These are phyloP conservation scores for Hycleus cichorii DNA, from an alignment of 1,140 invertebrate genomes.

Conservation along the genomic window DNA sequence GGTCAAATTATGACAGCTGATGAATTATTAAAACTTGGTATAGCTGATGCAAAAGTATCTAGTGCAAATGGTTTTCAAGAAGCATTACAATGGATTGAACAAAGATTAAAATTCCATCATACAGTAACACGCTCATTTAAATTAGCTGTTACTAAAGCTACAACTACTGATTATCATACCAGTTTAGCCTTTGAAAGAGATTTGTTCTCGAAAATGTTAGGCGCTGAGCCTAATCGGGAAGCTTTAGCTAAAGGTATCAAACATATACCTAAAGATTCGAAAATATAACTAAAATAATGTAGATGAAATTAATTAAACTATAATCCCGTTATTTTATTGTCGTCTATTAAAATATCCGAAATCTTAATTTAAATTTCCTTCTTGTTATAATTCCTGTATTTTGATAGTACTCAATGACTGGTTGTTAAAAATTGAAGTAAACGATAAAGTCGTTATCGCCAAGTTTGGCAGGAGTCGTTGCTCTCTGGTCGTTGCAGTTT, in stretches of 20 bases:
- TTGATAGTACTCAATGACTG: too few relatives aligned
- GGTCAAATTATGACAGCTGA: constrained; percentile 3
- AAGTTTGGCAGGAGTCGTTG: too few relatives aligned
- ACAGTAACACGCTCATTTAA: constrained; percentile 3
- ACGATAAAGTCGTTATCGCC: too few relatives aligned
- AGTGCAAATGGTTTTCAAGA: neutral
- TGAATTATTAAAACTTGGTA: neutral
- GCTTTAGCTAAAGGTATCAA: constrained; percentile 8
- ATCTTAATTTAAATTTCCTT: too few relatives aligned
- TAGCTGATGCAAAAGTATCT: constrained; percentile 1
- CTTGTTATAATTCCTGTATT: too few relatives aligned
- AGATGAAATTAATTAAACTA: too few relatives aligned
- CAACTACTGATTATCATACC: neutral
- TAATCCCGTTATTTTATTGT: too few relatives aligned
- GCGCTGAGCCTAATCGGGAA: constrained; percentile 4
- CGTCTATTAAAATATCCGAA: too few relatives aligned
- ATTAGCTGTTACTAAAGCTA: neutral
- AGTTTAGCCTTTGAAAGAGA: neutral
- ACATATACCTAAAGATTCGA: neutral
- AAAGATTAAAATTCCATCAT: neutral
- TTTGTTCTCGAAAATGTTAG: constrained; percentile 1
- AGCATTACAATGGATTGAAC: constrained; percentile 1
- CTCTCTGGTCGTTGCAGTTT: too few relatives aligned
- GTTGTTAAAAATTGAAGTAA: too few relatives aligned
- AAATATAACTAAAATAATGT: too few relatives aligned